Percentiles rank a stretch among this genome's conserved stretches.
These are phyloP conservation scores for Caenorhabditis inopinata DNA, from an alignment of 1,140 invertebrate species.

Conservation along the genomic window DNA sequence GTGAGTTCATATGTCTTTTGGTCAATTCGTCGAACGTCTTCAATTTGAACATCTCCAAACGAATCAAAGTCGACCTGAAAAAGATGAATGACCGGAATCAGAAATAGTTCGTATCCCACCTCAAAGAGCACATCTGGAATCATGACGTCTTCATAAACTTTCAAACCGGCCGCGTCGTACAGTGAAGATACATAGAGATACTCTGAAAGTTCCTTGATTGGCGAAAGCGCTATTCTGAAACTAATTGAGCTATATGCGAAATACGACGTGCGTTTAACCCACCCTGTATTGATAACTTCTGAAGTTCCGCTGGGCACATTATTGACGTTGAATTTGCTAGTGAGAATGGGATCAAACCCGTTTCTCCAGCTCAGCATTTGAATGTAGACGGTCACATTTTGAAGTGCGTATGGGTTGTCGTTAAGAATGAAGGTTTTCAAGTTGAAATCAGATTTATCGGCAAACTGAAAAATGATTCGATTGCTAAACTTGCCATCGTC, in stretches of 20 bases:
- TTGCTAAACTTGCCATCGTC: too few species aligned
- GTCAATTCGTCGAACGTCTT: neutral
- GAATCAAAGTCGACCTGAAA: constrained; percentile 14
- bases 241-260: neutral
- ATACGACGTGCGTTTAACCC: neutral
- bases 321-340: neutral
- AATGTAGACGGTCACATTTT: constrained; percentile 44
- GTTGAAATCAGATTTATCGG: constrained; percentile 41
- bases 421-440: constrained; percentile 53
- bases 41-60: neutral
- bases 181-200: neutral
- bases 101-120: too few species aligned
- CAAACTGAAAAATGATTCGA: constrained; percentile 54
- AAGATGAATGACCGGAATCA: neutral
- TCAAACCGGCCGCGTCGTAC: neutral
- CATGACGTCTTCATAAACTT: constrained; percentile 29
- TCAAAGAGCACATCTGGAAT: neutral
- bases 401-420: constrained; percentile 34
- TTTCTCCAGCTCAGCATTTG: constrained; percentile 29
- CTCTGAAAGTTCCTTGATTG: neutral
- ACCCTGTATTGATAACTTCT: neutral
- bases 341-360: constrained; percentile 52
- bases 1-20: neutral
- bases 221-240: neutral
- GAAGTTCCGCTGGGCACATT: neutral